Percentiles rank a stretch among this genome's conserved stretches.
Conservation (phyloP, 1,140 invertebrate genomes). For the Araneus ventricosus region DNA sequence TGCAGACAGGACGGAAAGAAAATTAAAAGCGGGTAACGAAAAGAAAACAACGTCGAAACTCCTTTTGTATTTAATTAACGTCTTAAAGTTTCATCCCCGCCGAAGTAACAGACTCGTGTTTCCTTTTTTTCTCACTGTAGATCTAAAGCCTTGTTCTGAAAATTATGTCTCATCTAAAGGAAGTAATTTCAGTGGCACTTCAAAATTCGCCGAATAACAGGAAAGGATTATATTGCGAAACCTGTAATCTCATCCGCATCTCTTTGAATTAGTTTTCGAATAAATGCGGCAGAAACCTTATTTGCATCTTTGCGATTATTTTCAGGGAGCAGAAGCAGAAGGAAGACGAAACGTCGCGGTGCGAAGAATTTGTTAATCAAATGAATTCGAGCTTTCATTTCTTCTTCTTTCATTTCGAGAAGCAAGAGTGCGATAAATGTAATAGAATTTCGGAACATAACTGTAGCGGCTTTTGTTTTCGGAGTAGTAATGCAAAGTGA, state of each 20-base stretch:
- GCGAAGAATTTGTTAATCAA: slow-evolving; percentile 40
- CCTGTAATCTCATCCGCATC: slow-evolving; percentile 24
- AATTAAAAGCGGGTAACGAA: not conserved
- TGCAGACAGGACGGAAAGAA: not conserved
- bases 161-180: slow-evolving; percentile 8
- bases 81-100: not conserved
- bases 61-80: not conserved
- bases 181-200: slow-evolving; percentile 30
- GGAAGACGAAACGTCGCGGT: slow-evolving; percentile 28
- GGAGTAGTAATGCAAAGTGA: not conserved
- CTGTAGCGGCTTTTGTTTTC: slow-evolving; percentile 15
- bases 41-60: not conserved
- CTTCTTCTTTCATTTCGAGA: slow-evolving; percentile 20
- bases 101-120: not conserved
- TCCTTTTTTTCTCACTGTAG: not conserved
- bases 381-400: slow-evolving; percentile 29
- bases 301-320: slow-evolving; percentile 42
- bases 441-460: slow-evolving; percentile 42
- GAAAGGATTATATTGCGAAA: slow-evolving; percentile 8
- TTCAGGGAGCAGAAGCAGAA: slow-evolving; percentile 4
- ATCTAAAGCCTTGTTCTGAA: not conserved
- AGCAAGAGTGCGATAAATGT: slow-evolving; percentile 38
- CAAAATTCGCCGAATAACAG: slow-evolving; percentile 29
- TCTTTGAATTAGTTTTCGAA: slow-evolving; percentile 42
- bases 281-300: slow-evolving; percentile 47